Evolutionary conservation across 2,888 invertebrate genomes (phyloP), one percentile per base, ranked within the genome.

Genomic region (Geotrupes spiniger): DNA sequence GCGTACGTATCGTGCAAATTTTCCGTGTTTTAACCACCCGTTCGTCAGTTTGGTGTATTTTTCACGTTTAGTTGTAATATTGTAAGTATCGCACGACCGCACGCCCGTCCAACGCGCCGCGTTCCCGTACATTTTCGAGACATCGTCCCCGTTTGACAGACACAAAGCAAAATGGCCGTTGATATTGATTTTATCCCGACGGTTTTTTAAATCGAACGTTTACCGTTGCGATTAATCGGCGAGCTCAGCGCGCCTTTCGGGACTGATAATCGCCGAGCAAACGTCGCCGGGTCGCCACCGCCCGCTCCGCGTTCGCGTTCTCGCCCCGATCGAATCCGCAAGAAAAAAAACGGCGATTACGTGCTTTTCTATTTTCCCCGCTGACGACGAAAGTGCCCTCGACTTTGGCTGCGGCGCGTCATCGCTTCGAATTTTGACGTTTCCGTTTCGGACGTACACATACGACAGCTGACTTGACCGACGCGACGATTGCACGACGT

Each of bases 131-230:
- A 42, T 28, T 45, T 48, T 12, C 31, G 43, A 37, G 36, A 51
- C 41, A 39, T 45, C 50, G 46, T 10, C 39, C 16, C 42, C 41
- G 44, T 50, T 56, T 58, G 58, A 57, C 58, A 60, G 53, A 54
- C 46, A 33, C 50, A 56, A 57, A 59, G 63, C 68, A 69, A 70
- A 69, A 70, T 70, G 69, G 69, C 68, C 64, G 69, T 21, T 21
- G 21, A 65, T 69, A 69, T 69, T 66, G 69, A 69, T 69, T 68
- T 66, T 68, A 59, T 56, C 52, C 50, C 51, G 51, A 42, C 39
- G 42, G 42, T 51, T 53, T 49, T 41, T 36, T 15, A 40, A 41
- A 46, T 11, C 15, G 26, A 41, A 14, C 36, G 40, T 46, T 40
- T 38, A 38, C 29, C 36, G 16, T 26, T 45, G 16, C 27, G 12